A percentile compares a stretch with the other conserved stretches of the same genome.
These are phyloP conservation scores for Mastigias papua DNA, from an alignment of 30 jellyfish, hydroid and myxozoan genomes.

Conservation along the genomic window DNA sequence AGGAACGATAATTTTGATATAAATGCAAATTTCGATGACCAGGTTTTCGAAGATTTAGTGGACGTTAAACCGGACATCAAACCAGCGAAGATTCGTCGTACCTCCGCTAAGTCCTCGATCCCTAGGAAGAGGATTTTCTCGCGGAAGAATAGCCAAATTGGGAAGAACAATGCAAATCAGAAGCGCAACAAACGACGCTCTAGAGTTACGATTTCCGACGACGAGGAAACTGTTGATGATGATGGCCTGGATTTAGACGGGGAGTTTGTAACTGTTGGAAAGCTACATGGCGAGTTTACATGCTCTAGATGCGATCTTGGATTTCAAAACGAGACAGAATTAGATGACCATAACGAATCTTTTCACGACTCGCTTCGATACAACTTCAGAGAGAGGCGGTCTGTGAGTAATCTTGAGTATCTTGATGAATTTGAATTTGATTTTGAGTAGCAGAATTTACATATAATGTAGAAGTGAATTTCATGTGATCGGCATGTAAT, in stretches of 20 bases:
- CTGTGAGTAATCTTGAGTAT: constrained; percentile 54
- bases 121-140: constrained; percentile 25
- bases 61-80: constrained; percentile 32
- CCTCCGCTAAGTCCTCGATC: constrained; percentile 17
- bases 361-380: constrained; percentile 76
- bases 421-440: constrained; percentile 66
- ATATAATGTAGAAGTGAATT: not conserved
- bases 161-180: constrained; percentile 25
- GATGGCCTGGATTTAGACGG: constrained; percentile 69
- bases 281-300: constrained; percentile 69
- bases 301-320: constrained; percentile 77
- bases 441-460: constrained; percentile 16
- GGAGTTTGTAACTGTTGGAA: constrained; percentile 63
- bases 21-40: constrained; percentile 65
- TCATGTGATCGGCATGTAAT: not conserved
- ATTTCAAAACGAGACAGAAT: constrained; percentile 66
- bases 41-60: constrained; percentile 42
- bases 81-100: constrained; percentile 38
- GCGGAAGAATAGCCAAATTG: constrained; percentile 27
- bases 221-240: constrained; percentile 64
- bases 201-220: constrained; percentile 49
- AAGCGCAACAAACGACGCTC: constrained; percentile 62
- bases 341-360: constrained; percentile 74
- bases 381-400: constrained; percentile 70
- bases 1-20: constrained; percentile 28